These are phyloP conservation scores for Salticus scenicus DNA, from an alignment of 2,888 invertebrate species.

Conservation along the genomic window DNA sequence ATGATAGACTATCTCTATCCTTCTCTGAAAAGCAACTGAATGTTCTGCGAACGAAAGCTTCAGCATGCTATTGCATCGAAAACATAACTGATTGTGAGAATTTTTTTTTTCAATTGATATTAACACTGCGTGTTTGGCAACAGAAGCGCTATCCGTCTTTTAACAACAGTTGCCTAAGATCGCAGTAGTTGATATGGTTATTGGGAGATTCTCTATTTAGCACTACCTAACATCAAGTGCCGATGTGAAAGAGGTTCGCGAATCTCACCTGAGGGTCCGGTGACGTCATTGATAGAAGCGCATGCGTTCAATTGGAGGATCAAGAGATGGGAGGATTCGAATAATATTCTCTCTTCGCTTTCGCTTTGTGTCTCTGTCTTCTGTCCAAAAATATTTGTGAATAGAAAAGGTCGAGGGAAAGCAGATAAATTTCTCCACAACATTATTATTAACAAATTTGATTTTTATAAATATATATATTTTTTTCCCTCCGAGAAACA, in stretches of 20 bases:
- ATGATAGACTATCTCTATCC: neutral
- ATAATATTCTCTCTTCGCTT: neutral
- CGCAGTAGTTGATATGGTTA: neutral
- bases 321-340: neutral
- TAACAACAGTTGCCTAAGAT: neutral
- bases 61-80: too few species aligned
- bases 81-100: too few species aligned
- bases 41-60: too few species aligned
- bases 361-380: too few species aligned
- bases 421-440: too few species aligned
- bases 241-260: neutral
- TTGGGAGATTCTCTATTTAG: neutral
- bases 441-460: too few species aligned
- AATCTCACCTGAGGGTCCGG: slow-evolving; percentile 32
- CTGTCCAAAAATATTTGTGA: too few species aligned
- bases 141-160: neutral
- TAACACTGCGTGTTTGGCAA: neutral
- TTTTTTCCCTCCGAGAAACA: too few species aligned
- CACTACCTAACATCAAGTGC: neutral
- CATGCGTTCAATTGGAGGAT: slow-evolving; percentile 24
- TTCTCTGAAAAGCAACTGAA: too few species aligned
- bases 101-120: too few species aligned
- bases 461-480: too few species aligned
- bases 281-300: slow-evolving; percentile 35
- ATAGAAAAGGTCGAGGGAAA: too few species aligned